These are phyloP conservation scores for Drosophila elegans DNA, from an alignment of 1,140 invertebrate genomes.

Conservation along the genomic window DNA sequence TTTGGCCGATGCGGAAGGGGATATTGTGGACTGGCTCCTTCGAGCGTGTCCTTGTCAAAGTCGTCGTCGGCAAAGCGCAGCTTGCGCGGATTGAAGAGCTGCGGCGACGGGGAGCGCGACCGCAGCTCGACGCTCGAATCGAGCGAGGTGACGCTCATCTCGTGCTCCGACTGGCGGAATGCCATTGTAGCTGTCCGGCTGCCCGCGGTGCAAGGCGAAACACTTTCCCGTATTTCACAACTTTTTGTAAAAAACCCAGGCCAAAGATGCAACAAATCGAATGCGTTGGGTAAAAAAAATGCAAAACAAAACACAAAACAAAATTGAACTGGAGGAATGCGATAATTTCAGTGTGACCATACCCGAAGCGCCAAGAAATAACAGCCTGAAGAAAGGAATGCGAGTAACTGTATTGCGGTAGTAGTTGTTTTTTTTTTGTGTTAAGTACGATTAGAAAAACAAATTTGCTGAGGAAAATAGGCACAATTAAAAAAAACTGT, in stretches of 20 bases:
- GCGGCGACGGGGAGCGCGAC: constrained; percentile 69
- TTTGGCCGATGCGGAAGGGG: constrained; percentile 19
- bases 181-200: constrained; percentile 45
- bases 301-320: constrained; percentile 72
- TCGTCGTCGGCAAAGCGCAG: constrained; percentile 76
- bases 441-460: too few relatives aligned
- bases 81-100: constrained; percentile 74
- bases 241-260: neutral
- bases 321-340: constrained; percentile 56
- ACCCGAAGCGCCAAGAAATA: constrained; percentile 4
- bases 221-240: constrained; percentile 8
- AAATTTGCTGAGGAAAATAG: too few relatives aligned
- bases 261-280: neutral
- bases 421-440: neutral
- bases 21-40: constrained; percentile 57
- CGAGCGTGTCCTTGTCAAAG: constrained; percentile 67
- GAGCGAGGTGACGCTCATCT: constrained; percentile 67
- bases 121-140: constrained; percentile 77
- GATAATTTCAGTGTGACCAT: constrained; percentile 32
- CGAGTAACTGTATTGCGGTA: neutral
- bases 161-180: constrained; percentile 71
- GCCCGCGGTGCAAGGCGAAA: constrained; percentile 9
- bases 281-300: constrained; percentile 45
- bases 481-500: too few relatives aligned
- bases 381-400: neutral